Percentiles rank a stretch among this genome's conserved stretches.
Conservation (phyloP, 1,140 invertebrate species). For the Marisa cornuarietis region DNA sequence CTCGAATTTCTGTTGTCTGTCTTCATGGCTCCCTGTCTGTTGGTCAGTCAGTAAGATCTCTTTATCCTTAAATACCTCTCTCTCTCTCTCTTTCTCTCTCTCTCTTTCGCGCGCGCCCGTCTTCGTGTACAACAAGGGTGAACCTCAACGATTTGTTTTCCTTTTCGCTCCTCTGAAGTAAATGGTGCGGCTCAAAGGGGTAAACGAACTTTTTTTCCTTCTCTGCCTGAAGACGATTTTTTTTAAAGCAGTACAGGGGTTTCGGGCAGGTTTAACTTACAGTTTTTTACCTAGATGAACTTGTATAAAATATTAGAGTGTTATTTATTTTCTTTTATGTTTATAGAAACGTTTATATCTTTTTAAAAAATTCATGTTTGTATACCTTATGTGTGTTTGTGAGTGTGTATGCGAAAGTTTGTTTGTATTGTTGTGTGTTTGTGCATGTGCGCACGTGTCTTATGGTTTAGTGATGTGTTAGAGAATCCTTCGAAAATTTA, state of each 20-base stretch:
- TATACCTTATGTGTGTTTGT: neutral
- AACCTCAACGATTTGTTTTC: neutral
- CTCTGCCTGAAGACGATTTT: too few species aligned
- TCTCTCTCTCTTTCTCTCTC: constrained; percentile 4
- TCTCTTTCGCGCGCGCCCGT: neutral
- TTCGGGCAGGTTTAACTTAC: neutral
- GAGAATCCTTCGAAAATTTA: too few species aligned
- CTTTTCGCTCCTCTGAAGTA: neutral
- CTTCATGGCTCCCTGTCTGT: neutral
- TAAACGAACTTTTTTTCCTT: neutral
- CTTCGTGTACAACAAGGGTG: neutral
- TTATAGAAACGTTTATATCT: neutral
- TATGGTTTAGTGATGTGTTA: too few species aligned
- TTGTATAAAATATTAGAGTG: neutral
- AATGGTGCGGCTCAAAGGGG: too few species aligned
- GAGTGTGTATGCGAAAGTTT: neutral
- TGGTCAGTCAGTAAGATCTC: neutral
- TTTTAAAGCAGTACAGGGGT: too few species aligned
- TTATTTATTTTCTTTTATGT: neutral
- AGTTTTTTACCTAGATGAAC: neutral
- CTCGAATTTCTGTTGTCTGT: too few species aligned
- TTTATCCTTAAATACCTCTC: neutral
- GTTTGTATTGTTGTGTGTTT: neutral
- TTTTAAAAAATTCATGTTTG: too few species aligned
- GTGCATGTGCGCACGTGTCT: neutral